Base-by-base conservation (phyloP, 1,140 invertebrate species). In the Trypoxylus dichotomus region DNA sequence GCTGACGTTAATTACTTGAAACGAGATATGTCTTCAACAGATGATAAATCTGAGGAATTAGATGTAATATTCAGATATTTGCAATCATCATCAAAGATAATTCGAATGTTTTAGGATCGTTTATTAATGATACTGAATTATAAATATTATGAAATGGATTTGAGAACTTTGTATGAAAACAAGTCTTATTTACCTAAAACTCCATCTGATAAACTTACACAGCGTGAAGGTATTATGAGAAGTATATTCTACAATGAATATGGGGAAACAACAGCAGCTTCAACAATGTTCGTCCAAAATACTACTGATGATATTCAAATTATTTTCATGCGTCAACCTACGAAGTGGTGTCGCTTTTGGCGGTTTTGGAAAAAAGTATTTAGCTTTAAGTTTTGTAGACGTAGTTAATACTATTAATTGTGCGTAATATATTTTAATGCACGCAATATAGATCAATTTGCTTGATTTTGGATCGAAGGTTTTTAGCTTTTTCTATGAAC, bases 101-200 rank as follows among this genome's bases (percentile, higher is more conserved):
- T 68, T 24, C n/a, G 5, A 24, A 47, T 75, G 21, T 75, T 75
- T 54, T 47, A 75, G 74, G 74, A 42, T 43, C 19, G 42, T 10
- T 54, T 75, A 21, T 75, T 75, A 54, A 75, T 41, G 43, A 42
- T 75, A 19, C n/a, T 75, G 13, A 75, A 75, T 54, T 75, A 75
- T 75, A 54, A 54, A 54, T 75, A 75, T 75, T 75, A 75, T 24
- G 74, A 75, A 75, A 54, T 43, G 41, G 74, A 75, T 75, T 21
- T 75, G 19, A 75, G n/a, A 42, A 75, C 74, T 25, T 15, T 75
- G 47, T 75, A 75, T 54, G 11, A 25, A 42, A 75, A 75, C 21
- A 54, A 43, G 13, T 21, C 24, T 2, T 75, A 54, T 25, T 15
- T n/a, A 42, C 15, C 25, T 7, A 43, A 7, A 47, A 54, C 15